Evolutionary conservation across 2,888 invertebrate genomes (phyloP), one percentile per base, ranked within the genome.

Genomic region (Scaptomyza tumidula): DNA sequence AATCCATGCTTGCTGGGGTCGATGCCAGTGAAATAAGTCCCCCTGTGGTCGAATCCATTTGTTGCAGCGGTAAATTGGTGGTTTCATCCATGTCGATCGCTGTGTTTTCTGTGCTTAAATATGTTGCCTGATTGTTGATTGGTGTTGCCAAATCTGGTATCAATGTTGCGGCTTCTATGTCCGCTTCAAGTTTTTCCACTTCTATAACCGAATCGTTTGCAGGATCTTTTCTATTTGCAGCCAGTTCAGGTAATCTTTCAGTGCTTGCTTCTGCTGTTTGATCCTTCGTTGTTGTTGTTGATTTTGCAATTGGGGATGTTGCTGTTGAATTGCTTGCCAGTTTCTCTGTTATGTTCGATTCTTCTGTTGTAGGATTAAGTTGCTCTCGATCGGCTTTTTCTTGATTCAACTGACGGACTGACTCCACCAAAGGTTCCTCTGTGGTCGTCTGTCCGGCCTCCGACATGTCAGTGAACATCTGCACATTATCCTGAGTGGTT

Each of bases 341-440:
- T n/a, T 29, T 54, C 6, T 29, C 14, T 0, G 7, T 0, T 3
- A 9, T 3, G 19, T 19, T 16, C 2, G 19, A 4, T 13, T 16
- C 10, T 27, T 9, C 14, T 5, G 0, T 11, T 24, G 1, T 7
- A 3, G 24, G 37, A 27, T 27, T 52, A 5, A 0, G 7, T 0
- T 19, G n/a, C 3, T 53, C 46, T 5, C 50, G 44, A 27, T 67
- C 59, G 0, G 39, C 45, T 0, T 50, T 61, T 16, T 74, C 80
- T 27, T 14, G 43, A 5, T 24, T 24, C 24, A 24, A 24, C 24
- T 78, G 33, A 35, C 71, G 31, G 37, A 80, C 84, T 1, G 80
- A 82, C 0, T 81, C 79, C 6, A 74, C 79, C 52, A 86, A 50
- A 7, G 83, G 70, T 6, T 79, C 68, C 52, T 86, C 83, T 1